Evolutionary conservation across 2,797 vertebrate species (phyloP), one percentile per base, ranked within the genome.

Genomic region (Poliocrania exsul): DNA sequence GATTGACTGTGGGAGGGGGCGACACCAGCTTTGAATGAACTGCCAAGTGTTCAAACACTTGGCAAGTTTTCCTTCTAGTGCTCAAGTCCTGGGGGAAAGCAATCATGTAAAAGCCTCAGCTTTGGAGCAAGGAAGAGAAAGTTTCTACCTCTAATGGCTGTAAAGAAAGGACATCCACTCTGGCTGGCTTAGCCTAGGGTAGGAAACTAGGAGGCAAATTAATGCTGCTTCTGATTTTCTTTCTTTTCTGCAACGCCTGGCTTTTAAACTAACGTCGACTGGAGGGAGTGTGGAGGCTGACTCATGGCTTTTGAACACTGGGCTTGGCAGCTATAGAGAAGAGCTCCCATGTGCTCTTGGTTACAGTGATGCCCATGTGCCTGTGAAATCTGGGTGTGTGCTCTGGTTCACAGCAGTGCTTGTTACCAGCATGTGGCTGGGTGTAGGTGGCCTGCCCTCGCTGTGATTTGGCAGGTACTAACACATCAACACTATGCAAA

Each of bases 281-380:
- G 50, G 65, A 49, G 35, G 11, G 57, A 11, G 3, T 60, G 81
- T 0, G 1, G 54, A 42, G 65, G 37, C 88, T 86, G 86, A 28
- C 70, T 90, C 47, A 17, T 2, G 13, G 49, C 56, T 66, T 90
- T 84, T 78, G 75, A 83, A 26, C 9, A 2, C 46, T 46, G 93
- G 40, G 16, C 49, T 25, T 93, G 92, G 95, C 80, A 57, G 69
- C 66, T 29, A 46, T 47, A 50, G 75, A 72, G 74, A 61, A 44
- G 60, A 81, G 62, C 44, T 83, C 73, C 93, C 88, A 65, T 54
- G 77, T 93, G 82, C 90, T 94, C 54, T 47, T 90, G 77, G 91
- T 95, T 93, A 75, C 6, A 0, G 42, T 26, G 28, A 5, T 74
- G 73, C 78, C 83, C 31, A 0, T 26, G 60, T 31, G 81, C 89